Evolutionary conservation across 2,797 vertebrate species (phyloP).

Genomic region (Sphenodon punctatus): DNA sequence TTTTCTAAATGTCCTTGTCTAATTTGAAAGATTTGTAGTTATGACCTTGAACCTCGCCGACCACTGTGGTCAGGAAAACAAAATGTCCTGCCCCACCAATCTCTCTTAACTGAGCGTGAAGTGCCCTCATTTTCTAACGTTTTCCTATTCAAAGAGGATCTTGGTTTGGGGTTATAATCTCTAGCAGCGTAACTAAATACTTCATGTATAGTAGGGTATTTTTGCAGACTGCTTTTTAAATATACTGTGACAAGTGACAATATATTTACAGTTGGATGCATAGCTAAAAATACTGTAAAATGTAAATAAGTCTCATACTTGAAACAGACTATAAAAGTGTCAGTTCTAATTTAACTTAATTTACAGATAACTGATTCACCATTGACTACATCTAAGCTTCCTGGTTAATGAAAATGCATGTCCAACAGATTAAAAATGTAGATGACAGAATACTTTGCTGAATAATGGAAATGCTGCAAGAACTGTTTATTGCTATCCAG

Average conservation of each 20-base stretch:
- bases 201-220: conserved; percentile 61
- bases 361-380: neutral
- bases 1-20: neutral
- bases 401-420: neutral
- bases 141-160: neutral
- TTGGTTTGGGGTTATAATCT: neutral
- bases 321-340: conserved; percentile 16
- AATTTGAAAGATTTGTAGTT: accelerated
- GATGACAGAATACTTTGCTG: too few relatives aligned
- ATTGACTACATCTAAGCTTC: neutral
- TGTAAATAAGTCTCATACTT: conserved; percentile 61
- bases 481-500: neutral
- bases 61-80: neutral
- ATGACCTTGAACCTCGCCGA: neutral
- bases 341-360: neutral
- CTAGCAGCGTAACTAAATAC: conserved; percentile 45
- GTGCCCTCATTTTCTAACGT: neutral
- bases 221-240: conserved; percentile 57
- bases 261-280: conserved; percentile 13
- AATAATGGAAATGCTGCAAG: too few relatives aligned
- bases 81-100: neutral
- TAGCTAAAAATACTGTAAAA: conserved; percentile 48
- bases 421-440: neutral
- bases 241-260: conserved; percentile 49
- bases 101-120: neutral